Evolutionary conservation across 2,888 invertebrate species (phyloP).

Genomic region (Liodrosophila aerea): DNA sequence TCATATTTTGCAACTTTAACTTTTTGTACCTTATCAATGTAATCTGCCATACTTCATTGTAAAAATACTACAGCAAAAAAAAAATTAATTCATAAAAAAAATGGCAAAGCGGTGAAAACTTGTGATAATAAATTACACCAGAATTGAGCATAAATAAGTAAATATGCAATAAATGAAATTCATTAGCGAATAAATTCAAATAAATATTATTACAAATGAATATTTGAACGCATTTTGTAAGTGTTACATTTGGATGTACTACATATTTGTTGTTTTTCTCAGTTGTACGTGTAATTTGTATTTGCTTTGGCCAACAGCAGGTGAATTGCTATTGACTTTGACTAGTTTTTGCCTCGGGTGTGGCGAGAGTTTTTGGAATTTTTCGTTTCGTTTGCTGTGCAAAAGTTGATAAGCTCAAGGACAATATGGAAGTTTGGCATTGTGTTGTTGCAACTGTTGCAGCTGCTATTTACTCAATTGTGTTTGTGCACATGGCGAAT

Average conservation of each 20-base stretch:
- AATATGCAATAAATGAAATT: slow-evolving; percentile 12
- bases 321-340: slow-evolving; percentile 54
- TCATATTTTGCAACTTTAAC: too few species aligned
- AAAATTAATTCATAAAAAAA: too few species aligned
- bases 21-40: too few species aligned
- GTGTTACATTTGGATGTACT: slow-evolving; percentile 2
- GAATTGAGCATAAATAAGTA: slow-evolving; percentile 22
- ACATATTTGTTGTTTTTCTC: slow-evolving; percentile 5
- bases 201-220: slow-evolving; percentile 12
- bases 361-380: slow-evolving; percentile 44
- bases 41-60: too few species aligned
- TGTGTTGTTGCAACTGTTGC: slow-evolving; percentile 39
- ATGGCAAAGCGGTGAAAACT: too few species aligned
- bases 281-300: slow-evolving; percentile 12
- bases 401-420: slow-evolving; percentile 75
- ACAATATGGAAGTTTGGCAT: slow-evolving; percentile 63
- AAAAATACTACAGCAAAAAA: too few species aligned
- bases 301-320: slow-evolving; percentile 41
- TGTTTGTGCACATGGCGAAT: slow-evolving; percentile 63
- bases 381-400: slow-evolving; percentile 44
- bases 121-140: too few species aligned
- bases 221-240: not conserved
- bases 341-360: slow-evolving; percentile 37
- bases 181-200: slow-evolving; percentile 23
- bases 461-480: slow-evolving; percentile 64